Evolutionary conservation across 1,140 invertebrate genomes (phyloP).

Genomic region (Trialeurodes vaporariorum): DNA sequence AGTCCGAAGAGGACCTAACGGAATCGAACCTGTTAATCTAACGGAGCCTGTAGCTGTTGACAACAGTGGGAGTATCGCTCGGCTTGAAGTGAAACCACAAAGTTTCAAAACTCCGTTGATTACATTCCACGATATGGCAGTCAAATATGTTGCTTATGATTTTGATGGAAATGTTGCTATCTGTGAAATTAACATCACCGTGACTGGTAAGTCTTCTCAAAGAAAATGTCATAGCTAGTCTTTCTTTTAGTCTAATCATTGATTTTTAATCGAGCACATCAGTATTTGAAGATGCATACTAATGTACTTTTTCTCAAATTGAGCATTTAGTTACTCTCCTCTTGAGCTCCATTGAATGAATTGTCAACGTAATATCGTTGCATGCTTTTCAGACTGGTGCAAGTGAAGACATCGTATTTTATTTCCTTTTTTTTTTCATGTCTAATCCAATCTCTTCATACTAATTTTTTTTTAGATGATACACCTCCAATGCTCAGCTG

Average conservation of each 20-base stretch:
- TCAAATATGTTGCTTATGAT: conserved; percentile 92
- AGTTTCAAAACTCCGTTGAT: conserved; percentile 80
- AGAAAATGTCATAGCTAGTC: too few relatives aligned
- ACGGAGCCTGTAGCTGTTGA: conserved; percentile 84
- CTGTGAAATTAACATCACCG: conserved; percentile 90
- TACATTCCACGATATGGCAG: conserved; percentile 81
- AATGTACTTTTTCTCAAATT: too few relatives aligned
- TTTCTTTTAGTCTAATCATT: too few relatives aligned
- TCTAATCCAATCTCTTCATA: too few relatives aligned
- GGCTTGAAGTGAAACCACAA: conserved; percentile 79
- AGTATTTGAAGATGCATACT: too few relatives aligned
- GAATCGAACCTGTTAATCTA: conserved; percentile 79
- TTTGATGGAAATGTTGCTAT: conserved; percentile 95
- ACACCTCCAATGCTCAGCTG: conserved; percentile 88
- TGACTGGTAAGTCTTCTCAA: conserved; percentile 57
- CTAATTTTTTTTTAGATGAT: conserved; percentile 47
- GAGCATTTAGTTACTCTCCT: too few relatives aligned
- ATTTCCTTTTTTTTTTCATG: too few relatives aligned
- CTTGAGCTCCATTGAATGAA: too few relatives aligned
- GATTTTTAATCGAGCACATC: too few relatives aligned
- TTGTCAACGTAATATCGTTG: too few relatives aligned
- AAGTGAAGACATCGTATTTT: too few relatives aligned
- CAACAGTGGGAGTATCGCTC: conserved; percentile 86
- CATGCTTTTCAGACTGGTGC: too few relatives aligned
- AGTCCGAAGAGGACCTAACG: conserved; percentile 74